Base-by-base conservation (phyloP, 2,797 vertebrate genomes). In the Acipenser ruthenus region DNA sequence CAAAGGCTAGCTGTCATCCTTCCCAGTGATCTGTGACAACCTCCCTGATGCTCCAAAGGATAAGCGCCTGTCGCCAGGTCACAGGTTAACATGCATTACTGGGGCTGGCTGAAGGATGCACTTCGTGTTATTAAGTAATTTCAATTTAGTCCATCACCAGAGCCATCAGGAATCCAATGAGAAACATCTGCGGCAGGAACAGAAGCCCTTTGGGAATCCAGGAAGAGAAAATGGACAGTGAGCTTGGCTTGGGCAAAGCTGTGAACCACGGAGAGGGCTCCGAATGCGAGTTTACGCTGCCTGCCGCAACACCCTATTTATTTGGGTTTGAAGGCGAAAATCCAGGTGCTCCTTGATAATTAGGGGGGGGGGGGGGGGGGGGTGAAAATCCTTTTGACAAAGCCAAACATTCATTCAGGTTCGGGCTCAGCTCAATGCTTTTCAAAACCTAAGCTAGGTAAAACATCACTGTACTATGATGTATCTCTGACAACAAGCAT, bases 31-130 rank as follows among this genome's bases (percentile, higher is more conserved):
- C 71, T 60, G 12, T 62, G 63, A 69, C 73, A 70, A 72, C 63
- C 60, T 65, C 60, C 7, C 53, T 70, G 61, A 55, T 68, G 68
- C 63, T 70, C 64, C 71, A 68, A 70, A 72, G 64, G 73, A 74
- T 63, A 53, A 60, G 67, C 50, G 62, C 68, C 68, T 72, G 68
- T 69, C 69, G 10, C 64, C 23, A 48, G 37, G 66, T 68, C 71
- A 73, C 15, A 70, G 70, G 70, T 73, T 72, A 74, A 76, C 69
- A 71, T 56, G 51, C 69, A 65, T 73, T 72, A 71, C 63, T 71
- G 68, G 63, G 65, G 65, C 66, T 64, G n/a, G 55, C 53, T 59
- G 65, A 63, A 64, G 70, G 66, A 23, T 7, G 12, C 60, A 66
- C 65, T 70, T 48, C 15, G 60, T 67, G 71, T 77, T 75, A 72